A percentile compares a stretch with the other conserved stretches of the same genome.
Conservation (phyloP, 2,888 invertebrate genomes). For the Xylota sylvarum region DNA sequence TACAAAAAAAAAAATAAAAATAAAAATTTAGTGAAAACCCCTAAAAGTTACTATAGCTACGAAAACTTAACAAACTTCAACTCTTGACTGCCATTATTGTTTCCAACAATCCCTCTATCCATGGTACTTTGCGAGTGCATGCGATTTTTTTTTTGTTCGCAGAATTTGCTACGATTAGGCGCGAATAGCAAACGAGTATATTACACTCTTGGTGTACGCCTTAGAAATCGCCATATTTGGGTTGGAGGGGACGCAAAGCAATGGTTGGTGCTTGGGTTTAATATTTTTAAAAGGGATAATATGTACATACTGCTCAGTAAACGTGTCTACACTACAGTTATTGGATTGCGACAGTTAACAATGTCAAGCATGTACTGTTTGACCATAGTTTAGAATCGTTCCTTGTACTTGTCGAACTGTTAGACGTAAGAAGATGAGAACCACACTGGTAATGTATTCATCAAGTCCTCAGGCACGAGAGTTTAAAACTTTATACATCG, state of each 20-base stretch:
- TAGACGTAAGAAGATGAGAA: too few species aligned
- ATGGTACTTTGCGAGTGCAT: constrained; percentile 29
- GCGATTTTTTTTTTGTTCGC: constrained; percentile 35
- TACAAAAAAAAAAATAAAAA: constrained; percentile 18
- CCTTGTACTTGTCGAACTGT: too few species aligned
- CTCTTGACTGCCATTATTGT: constrained; percentile 76
- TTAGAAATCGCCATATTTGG: constrained; percentile 42
- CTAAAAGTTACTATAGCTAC: constrained; percentile 77
- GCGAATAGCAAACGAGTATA: constrained; percentile 55
- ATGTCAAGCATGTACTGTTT: too few species aligned
- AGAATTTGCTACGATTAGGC: constrained; percentile 73
- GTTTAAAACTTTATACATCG: too few species aligned
- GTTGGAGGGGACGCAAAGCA: constrained; percentile 3
- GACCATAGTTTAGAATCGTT: too few species aligned
- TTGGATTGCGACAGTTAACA: too few species aligned
- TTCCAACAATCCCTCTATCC: constrained; percentile 62
- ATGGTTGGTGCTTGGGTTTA: background rate
- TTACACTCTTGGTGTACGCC: constrained; percentile 48
- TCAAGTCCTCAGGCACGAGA: too few species aligned
- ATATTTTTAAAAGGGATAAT: too few species aligned
- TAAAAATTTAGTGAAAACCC: constrained; percentile 40
- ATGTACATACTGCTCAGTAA: too few species aligned
- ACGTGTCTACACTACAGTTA: too few species aligned
- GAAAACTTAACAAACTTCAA: constrained; percentile 76
- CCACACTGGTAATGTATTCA: too few species aligned